Evolutionary conservation across 1,140 invertebrate genomes (phyloP), one percentile per base, ranked within the genome.

Genomic region (Ceratoteleas bidentatus): DNA sequence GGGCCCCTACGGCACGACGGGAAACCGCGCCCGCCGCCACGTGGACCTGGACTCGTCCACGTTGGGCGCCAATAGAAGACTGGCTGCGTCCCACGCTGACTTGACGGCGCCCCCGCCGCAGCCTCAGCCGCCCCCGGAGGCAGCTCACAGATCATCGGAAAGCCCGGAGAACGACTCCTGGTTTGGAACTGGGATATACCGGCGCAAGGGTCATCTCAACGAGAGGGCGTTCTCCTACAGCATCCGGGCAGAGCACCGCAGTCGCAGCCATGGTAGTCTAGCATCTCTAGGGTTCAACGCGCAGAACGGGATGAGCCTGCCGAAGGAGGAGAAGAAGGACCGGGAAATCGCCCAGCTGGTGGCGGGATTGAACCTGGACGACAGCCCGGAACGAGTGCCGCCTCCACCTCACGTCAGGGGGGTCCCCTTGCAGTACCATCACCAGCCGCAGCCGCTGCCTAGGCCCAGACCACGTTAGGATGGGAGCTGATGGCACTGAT

Each of bases 201-300:
- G 96, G 54, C 95, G 97, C 86, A 97, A 98, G 85, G 97, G 97
- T 0, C 97, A 98, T 87, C 90, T 98, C 61, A 98, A 98, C 88
- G 97, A 98, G 88, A 92, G 97, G 53, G 97, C 97, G 13, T 98
- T 98, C 87, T 97, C 96, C 10, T 98, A 98, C 90, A 98, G 97
- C 57, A 98, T 98, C 84, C 92, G 97, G 54, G 97, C 98, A 86
- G 97, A 98, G 87, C 97, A 98, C 88, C 93, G 97, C 54, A 97
- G 96, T 85, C 93, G 97, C 49, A 98, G 96, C 78, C 96, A 97
- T 89, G 97, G 96, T 53, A 97, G 96, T 53, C 90, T 98, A 84
- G 96, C 97, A 16, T 98, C 97, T 86, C 91, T 98, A 15, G 91
- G 91, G 6, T 92, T 92, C 74, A 90, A 85, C 40, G 87, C 84